Percentiles rank a stretch among this genome's conserved stretches.
Conservation (phyloP, 2,797 vertebrate genomes). For the Ctenopoma multispine region DNA sequence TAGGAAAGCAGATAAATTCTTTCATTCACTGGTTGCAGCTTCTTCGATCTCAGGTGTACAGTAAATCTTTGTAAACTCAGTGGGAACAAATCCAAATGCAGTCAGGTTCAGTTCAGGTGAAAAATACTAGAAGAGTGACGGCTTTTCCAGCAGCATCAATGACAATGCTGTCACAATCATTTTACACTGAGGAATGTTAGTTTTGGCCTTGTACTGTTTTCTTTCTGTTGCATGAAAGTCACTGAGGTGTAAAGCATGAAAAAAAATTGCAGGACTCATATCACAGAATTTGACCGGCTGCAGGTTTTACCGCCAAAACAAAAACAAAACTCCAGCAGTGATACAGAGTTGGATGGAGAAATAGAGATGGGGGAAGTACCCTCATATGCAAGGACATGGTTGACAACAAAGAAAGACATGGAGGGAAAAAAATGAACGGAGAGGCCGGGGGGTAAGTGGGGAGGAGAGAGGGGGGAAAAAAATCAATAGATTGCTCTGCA, state of each 20-base stretch:
- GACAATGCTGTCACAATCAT: too few species aligned
- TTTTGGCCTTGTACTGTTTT: too few species aligned
- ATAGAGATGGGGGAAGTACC: background rate
- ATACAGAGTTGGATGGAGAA: background rate
- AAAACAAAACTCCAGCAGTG: background rate
- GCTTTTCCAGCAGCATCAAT: background rate
- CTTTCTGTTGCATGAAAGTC: background rate
- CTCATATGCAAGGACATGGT: constrained; percentile 52
- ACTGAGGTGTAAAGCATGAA: too few species aligned
- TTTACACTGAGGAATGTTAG: too few species aligned
- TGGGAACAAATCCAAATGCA: background rate
- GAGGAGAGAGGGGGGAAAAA: constrained; percentile 19
- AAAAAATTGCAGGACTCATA: background rate
- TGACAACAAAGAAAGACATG: constrained; percentile 37
- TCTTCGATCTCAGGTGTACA: background rate
- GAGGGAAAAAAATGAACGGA: constrained; percentile 14
- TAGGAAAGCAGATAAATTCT: too few species aligned
- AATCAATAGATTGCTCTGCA: constrained; percentile 82
- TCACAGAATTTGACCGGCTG: background rate
- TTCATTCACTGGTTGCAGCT: background rate
- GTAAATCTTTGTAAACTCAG: background rate
- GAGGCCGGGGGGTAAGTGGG: constrained; percentile 39
- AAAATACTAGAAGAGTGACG: background rate
- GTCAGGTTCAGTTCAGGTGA: background rate
- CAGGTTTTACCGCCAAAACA: background rate